These are phyloP conservation scores for Camponotus floridanus DNA, from an alignment of 1,140 invertebrate genomes.

Conservation along the genomic window DNA sequence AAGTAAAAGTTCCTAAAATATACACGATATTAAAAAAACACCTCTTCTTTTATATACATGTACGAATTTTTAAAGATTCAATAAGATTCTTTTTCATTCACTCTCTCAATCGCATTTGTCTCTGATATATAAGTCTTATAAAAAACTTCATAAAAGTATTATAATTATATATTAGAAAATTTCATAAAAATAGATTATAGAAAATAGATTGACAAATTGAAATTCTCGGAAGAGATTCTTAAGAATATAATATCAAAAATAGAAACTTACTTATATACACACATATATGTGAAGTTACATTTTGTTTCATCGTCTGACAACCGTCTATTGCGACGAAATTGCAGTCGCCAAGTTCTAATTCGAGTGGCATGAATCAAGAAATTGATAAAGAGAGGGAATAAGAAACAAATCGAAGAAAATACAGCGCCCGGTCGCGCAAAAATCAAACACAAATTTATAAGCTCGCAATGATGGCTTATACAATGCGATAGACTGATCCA, in stretches of 20 bases:
- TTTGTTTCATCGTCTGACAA: slow-evolving; percentile 10
- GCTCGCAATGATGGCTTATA: neutral
- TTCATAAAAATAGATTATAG: neutral
- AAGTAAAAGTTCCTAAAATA: neutral
- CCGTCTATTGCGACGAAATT: neutral
- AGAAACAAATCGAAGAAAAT: neutral
- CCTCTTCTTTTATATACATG: neutral
- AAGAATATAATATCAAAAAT: neutral
- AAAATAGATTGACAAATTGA: neutral
- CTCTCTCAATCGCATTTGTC: neutral
- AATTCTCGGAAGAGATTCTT: neutral
- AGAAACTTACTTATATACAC: neutral
- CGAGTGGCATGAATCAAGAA: neutral
- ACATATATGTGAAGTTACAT: neutral
- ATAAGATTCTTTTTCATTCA: neutral
- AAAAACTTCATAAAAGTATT: neutral
- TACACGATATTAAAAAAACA: neutral
- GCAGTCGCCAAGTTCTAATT: slow-evolving; percentile 8
- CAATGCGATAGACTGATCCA: neutral
- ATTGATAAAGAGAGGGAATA: neutral
- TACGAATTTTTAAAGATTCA: neutral
- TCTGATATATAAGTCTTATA: neutral
- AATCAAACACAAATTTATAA: neutral
- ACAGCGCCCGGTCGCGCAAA: neutral
- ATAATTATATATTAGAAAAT: too few species aligned